Evolutionary conservation across 2,888 invertebrate species (phyloP).

Genomic region (Mactromeris polynyma): DNA sequence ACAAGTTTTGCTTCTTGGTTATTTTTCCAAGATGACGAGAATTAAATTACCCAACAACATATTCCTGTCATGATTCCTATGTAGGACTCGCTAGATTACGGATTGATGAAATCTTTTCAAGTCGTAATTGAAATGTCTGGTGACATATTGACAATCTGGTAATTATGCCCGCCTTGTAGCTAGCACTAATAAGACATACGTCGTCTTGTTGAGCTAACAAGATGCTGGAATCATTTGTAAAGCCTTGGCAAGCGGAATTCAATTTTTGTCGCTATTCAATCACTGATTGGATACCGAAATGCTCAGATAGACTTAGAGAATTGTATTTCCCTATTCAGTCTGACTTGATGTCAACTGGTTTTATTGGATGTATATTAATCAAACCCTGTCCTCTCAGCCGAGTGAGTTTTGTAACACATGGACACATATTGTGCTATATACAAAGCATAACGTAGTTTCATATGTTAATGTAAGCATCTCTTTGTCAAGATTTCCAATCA

Average conservation of each 20-base stretch:
- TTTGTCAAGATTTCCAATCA: no score
- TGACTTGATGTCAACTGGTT: not conserved
- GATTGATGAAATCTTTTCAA: conserved; percentile 15
- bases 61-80: conserved; percentile 7
- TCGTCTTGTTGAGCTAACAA: not conserved
- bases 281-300: not conserved
- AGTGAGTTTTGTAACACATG: not conserved
- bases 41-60: not conserved
- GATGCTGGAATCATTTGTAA: conserved; percentile 8
- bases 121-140: conserved; percentile 17
- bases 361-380: not conserved
- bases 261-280: not conserved
- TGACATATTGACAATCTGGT: conserved; percentile 17
- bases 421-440: not conserved
- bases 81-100: not conserved
- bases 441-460: no score
- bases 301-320: not conserved
- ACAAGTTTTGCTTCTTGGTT: not conserved
- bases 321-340: not conserved
- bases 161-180: not conserved
- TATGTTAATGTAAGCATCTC: no score
- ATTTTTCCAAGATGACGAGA: not conserved
- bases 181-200: not conserved
- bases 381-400: not conserved
- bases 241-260: not conserved